Conservation (phyloP, 2,888 invertebrate genomes). For the Hermaeophaga mercurialis region DNA sequence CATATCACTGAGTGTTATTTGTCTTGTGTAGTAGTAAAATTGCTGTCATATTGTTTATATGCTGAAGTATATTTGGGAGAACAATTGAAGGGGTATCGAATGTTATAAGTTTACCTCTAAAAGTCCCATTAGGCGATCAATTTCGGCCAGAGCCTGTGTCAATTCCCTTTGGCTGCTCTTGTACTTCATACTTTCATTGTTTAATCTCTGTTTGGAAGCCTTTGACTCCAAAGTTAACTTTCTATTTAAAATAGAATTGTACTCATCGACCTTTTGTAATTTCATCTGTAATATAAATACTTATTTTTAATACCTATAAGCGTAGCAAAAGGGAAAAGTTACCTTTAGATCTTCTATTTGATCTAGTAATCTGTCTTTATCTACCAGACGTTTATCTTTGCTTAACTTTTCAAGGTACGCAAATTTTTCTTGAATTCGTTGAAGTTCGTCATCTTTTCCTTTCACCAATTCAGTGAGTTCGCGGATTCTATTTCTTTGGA, state of each 20-base stretch:
- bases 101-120: constrained; percentile 65
- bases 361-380: constrained; percentile 74
- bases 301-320: too few relatives aligned
- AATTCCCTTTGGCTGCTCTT: constrained; percentile 67
- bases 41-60: too few relatives aligned
- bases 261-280: constrained; percentile 65
- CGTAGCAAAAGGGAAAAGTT: background rate
- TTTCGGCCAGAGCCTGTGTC: constrained; percentile 65
- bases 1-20: too few relatives aligned
- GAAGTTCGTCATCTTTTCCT: constrained; percentile 70
- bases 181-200: constrained; percentile 70
- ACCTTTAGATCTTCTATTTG: constrained; percentile 62
- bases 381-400: constrained; percentile 58
- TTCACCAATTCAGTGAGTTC: constrained; percentile 70
- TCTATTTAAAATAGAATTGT: constrained; percentile 69
- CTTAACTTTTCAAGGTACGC: constrained; percentile 72
- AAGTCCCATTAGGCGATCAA: constrained; percentile 65
- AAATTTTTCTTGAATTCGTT: constrained; percentile 70
- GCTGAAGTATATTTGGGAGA: too few relatives aligned
- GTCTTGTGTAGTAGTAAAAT: too few relatives aligned
- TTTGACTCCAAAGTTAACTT: constrained; percentile 75
- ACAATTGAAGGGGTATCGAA: too few relatives aligned
- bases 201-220: constrained; percentile 73
- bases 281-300: constrained; percentile 52
- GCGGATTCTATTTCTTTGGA: constrained; percentile 66